Evolutionary conservation across 2,113 vertebrate species (phyloP).

Genomic region (Syngnathus scovelli): DNA sequence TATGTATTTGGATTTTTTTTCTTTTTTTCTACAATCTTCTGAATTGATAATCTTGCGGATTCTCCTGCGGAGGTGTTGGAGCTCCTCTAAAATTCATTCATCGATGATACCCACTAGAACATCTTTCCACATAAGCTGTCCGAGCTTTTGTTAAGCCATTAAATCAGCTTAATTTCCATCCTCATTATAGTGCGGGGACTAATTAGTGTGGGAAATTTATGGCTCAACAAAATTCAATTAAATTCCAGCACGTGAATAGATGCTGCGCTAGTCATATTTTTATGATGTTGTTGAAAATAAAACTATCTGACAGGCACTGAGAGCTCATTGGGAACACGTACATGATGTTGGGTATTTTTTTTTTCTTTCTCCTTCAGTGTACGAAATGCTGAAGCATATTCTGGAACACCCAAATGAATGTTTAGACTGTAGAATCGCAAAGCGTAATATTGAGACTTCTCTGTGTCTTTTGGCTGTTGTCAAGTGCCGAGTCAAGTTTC

Average conservation of each 20-base stretch:
- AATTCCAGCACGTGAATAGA: conserved; percentile 56
- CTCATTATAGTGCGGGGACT: conserved; percentile 60
- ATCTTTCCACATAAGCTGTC: conserved; percentile 12
- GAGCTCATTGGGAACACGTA: conserved; percentile 23
- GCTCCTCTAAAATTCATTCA: conserved; percentile 13
- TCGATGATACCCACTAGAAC: conserved; percentile 19
- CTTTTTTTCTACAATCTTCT: neutral
- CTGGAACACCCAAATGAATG: neutral
- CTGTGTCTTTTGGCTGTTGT: neutral
- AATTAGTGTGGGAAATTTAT: conserved; percentile 66
- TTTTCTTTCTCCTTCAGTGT: neutral
- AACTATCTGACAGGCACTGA: conserved; percentile 11
- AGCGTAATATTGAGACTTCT: neutral
- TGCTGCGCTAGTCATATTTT: conserved; percentile 50
- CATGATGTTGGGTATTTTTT: neutral
- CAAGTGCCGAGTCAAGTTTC: neutral
- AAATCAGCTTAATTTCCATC: conserved; percentile 61
- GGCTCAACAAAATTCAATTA: conserved; percentile 63
- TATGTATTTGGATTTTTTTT: neutral
- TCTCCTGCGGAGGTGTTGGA: conserved; percentile 16
- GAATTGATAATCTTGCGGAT: conserved; percentile 17
- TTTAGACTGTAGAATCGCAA: neutral
- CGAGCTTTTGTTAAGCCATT: conserved; percentile 46
- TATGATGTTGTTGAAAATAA: conserved; percentile 53
- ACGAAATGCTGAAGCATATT: neutral